Evolutionary conservation across 2,113 vertebrate genomes (phyloP).

Genomic region (Pleuronectes platessa): DNA sequence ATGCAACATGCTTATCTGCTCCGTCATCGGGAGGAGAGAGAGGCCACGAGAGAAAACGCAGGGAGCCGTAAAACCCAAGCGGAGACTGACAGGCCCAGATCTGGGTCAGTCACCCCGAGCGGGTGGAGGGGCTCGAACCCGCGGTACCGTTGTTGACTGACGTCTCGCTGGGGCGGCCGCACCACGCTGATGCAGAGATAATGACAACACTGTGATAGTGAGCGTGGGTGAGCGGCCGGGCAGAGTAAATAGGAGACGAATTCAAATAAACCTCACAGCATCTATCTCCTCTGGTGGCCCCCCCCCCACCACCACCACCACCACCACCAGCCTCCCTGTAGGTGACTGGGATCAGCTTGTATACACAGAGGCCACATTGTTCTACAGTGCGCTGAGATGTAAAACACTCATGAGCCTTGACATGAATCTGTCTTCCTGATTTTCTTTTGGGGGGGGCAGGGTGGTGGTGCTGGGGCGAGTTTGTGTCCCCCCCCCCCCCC

Average conservation of each 20-base stretch:
- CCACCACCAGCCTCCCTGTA: constrained; percentile 9
- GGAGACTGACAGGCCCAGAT: constrained; percentile 56
- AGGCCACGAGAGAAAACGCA: constrained; percentile 56
- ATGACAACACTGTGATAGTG: constrained; percentile 48
- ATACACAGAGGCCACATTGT: constrained; percentile 65
- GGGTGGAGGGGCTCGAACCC: constrained; percentile 19
- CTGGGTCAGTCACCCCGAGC: constrained; percentile 30
- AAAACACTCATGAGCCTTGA: constrained; percentile 64
- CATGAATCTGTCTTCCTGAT: constrained; percentile 69
- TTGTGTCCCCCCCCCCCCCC: no score
- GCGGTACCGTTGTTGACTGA: constrained; percentile 45
- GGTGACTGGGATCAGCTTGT: constrained; percentile 30
- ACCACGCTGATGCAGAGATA: constrained; percentile 44
- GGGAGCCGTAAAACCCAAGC: constrained; percentile 47
- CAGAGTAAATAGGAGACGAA: constrained; percentile 39
- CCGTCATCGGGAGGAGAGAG: constrained; percentile 53
- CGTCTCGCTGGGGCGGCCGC: constrained; percentile 28
- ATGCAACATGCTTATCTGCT: constrained; percentile 73
- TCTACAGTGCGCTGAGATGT: constrained; percentile 35
- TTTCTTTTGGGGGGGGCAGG: constrained; percentile 23
- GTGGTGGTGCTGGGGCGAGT: background rate
- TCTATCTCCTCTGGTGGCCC: constrained; percentile 18
- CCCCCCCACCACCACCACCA: background rate
- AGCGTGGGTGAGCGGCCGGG: background rate
- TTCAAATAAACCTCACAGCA: constrained; percentile 50